Conservation (phyloP, 2,888 invertebrate species). For the Monoplex corrugatus region DNA sequence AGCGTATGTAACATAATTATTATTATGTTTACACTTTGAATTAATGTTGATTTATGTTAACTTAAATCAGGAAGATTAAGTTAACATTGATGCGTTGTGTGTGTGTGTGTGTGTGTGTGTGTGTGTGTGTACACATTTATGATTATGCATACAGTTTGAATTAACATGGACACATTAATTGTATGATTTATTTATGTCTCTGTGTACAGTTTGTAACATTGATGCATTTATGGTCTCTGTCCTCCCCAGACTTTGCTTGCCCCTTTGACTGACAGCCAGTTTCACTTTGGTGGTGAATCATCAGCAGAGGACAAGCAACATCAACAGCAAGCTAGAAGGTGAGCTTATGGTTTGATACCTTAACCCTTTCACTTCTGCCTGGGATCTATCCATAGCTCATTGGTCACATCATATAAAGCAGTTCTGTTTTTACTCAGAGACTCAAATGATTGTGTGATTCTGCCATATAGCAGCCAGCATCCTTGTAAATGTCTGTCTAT, state of each 20-base stretch:
- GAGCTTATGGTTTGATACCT: no score
- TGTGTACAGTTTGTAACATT: background rate
- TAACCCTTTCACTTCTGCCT: no score
- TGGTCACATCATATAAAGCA: no score
- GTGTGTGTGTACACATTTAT: background rate
- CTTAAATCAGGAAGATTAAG: no score
- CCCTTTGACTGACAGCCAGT: constrained; percentile 96
- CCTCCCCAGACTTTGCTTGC: constrained; percentile 89
- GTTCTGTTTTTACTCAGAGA: no score
- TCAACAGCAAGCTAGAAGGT: constrained; percentile 53
- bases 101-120: background rate
- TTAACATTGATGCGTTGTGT: background rate
- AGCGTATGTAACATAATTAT: no score
- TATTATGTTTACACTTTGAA: no score
- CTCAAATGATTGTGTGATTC: no score
- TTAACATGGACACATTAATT: background rate
- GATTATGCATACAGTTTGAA: background rate
- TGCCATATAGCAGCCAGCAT: no score
- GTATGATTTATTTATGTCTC: background rate
- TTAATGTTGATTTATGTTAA: no score
- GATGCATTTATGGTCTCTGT: constrained; percentile 83
- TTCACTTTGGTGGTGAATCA: constrained; percentile 80
- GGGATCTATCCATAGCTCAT: no score
- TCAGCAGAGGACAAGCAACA: constrained; percentile 44
- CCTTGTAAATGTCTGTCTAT: no score